Evolutionary conservation across 2,797 vertebrate species (phyloP).

Genomic region (Peromyscus attwateri): DNA sequence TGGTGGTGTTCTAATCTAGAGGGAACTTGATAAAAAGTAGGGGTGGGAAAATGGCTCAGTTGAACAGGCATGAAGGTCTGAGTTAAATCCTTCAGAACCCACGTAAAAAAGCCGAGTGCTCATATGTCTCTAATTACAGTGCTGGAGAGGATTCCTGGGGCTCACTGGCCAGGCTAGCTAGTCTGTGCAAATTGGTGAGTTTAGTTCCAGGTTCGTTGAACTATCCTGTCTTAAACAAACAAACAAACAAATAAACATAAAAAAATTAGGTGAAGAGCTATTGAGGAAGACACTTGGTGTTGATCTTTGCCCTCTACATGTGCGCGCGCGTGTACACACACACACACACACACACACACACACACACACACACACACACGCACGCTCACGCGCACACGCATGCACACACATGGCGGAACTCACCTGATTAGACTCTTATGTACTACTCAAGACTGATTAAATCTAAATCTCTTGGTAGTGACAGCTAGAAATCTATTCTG

Average conservation of each 20-base stretch:
- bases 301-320: background rate
- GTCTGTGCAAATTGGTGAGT: background rate
- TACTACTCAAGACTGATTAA: background rate
- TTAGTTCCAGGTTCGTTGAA: background rate
- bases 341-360: background rate
- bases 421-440: background rate
- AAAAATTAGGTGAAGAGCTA: background rate
- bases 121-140: background rate
- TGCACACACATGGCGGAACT: too few species aligned
- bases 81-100: background rate
- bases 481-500: background rate
- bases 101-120: background rate
- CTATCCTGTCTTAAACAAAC: background rate
- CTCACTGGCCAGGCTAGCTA: background rate
- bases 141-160: background rate
- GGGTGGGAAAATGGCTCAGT: background rate
- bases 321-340: background rate
- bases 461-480: background rate
- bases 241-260: background rate
- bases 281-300: background rate
- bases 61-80: background rate
- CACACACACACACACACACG: too few species aligned
- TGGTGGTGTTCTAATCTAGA: background rate
- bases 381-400: too few species aligned
- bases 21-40: background rate